phyloP scores from a whole-genome alignment of 2,113 vertebrate genomes.

The Meleagris gallopavo region DNA sequence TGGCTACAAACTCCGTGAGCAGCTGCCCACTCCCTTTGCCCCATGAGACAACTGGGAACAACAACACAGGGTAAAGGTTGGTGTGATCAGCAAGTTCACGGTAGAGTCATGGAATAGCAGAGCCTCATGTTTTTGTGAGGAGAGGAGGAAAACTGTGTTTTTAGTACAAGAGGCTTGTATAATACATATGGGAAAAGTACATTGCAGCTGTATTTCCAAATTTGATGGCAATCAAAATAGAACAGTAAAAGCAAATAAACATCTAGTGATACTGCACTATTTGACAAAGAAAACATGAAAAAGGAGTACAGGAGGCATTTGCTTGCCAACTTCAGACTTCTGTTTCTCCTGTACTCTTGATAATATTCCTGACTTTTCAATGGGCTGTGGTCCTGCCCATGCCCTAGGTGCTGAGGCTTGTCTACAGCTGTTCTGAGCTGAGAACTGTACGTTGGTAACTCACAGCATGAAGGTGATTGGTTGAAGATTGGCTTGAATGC shows the following conservation, averaged over 20 bases:
- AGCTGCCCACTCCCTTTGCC: slow-evolving; percentile 29
- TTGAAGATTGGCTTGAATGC: not conserved
- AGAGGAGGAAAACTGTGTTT: slow-evolving; percentile 4
- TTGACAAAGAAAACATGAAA: not conserved
- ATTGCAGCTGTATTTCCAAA: slow-evolving; percentile 51
- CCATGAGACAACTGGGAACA: slow-evolving; percentile 28
- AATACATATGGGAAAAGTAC: not conserved
- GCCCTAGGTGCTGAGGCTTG: not conserved
- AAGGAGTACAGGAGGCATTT: slow-evolving; percentile 17
- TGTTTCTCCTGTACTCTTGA: not conserved
- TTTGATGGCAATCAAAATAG: not conserved
- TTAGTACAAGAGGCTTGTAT: not conserved
- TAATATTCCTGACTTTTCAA: not conserved
- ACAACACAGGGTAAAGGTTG: slow-evolving; percentile 40
- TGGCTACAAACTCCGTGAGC: slow-evolving; percentile 26
- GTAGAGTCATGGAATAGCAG: not conserved
- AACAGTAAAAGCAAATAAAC: not conserved
- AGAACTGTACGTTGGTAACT: not conserved
- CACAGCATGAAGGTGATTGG: not conserved
- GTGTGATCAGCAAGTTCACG: slow-evolving; percentile 36
- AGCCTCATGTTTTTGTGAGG: not conserved
- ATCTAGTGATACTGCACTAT: not conserved
- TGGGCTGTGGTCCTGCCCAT: not conserved
- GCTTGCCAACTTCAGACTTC: slow-evolving; percentile 22
- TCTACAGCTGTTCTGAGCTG: not conserved